Conservation (phyloP, 1,140 invertebrate genomes). For the Zaprionus tsacasi region DNA sequence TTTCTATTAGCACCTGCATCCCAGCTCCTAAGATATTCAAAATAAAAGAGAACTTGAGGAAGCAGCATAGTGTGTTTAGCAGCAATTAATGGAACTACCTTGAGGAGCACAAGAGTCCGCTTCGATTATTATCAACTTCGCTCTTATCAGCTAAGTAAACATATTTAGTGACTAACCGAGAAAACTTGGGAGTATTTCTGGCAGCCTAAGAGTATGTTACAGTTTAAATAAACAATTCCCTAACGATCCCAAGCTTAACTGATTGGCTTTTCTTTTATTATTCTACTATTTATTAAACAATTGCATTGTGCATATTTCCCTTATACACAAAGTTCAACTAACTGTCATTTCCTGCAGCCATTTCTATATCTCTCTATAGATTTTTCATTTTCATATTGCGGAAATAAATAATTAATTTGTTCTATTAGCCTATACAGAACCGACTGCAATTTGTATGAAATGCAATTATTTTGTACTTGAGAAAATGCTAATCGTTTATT, state of each 20-base stretch:
- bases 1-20: constrained; percentile 38
- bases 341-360: not conserved
- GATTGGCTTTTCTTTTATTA: not conserved
- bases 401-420: constrained; percentile 53
- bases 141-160: constrained; percentile 48
- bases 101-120: constrained; percentile 22
- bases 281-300: not conserved
- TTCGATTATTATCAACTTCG: constrained; percentile 22
- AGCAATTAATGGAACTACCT: constrained; percentile 39
- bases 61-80: constrained; percentile 36
- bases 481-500: constrained; percentile 62
- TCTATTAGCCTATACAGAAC: constrained; percentile 42
- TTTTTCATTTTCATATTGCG: constrained; percentile 41
- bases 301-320: not conserved
- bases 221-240: not conserved
- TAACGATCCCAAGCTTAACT: not conserved
- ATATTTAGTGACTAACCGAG: not conserved
- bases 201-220: constrained; percentile 34
- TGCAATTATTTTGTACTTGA: constrained; percentile 71
- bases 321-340: not conserved
- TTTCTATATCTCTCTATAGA: not conserved
- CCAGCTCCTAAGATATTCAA: constrained; percentile 42
- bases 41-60: constrained; percentile 2
- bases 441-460: constrained; percentile 25
- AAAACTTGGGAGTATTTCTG: not conserved